phyloP scores from a whole-genome alignment of 2,797 vertebrate genomes.

The Eremophila alpestris region DNA sequence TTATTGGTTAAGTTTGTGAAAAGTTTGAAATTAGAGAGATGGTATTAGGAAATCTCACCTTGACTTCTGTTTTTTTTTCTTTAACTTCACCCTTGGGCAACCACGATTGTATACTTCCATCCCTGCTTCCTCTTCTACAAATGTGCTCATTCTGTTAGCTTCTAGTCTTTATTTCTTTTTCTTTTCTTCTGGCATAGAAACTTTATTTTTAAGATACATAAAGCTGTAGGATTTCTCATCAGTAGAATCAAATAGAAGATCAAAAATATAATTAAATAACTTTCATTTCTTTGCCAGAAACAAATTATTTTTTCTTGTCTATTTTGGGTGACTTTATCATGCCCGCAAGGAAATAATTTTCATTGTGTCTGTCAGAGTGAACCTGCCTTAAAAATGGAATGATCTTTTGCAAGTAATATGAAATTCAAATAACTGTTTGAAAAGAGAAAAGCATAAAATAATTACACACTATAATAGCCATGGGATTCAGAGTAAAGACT shows the following conservation, averaged over 20 bases:
- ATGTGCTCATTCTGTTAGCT: neutral
- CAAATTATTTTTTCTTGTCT: conserved; percentile 55
- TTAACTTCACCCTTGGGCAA: neutral
- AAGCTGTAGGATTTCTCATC: conserved; percentile 20
- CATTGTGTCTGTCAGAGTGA: neutral
- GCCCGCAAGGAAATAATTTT: neutral
- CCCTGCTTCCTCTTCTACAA: neutral
- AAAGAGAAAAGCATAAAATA: neutral
- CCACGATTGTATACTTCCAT: neutral
- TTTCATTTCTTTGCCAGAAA: conserved; percentile 29
- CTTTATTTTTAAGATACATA: neutral
- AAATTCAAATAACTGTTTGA: neutral
- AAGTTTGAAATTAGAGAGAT: neutral
- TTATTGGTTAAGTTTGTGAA: neutral
- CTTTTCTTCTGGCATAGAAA: neutral
- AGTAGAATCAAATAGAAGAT: conserved; percentile 16
- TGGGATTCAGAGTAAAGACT: neutral
- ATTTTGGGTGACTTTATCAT: conserved; percentile 19
- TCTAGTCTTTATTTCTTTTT: neutral
- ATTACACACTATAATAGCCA: neutral
- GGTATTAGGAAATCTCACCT: neutral
- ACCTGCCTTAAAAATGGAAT: neutral
- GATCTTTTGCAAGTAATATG: neutral
- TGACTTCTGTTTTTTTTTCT: neutral
- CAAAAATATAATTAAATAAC: conserved; percentile 32